Conservation (phyloP, 2,797 vertebrate species). For the Gambusia yucatana region DNA sequence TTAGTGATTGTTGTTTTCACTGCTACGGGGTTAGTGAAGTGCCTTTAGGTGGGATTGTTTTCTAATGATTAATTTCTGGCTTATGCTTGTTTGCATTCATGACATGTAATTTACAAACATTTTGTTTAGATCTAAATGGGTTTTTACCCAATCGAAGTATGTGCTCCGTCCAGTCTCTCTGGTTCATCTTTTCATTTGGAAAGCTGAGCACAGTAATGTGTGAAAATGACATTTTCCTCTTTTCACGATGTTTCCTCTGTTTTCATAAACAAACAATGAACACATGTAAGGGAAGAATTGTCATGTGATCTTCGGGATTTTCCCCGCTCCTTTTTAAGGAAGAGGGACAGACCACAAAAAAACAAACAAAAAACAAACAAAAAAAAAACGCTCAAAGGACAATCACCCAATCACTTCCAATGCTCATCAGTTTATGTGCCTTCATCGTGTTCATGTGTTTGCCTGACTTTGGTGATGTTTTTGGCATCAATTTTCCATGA, state of each 20-base stretch:
- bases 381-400: not conserved
- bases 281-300: slow-evolving; percentile 39
- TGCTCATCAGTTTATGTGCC: slow-evolving; percentile 83
- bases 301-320: slow-evolving; percentile 29
- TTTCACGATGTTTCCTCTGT: slow-evolving; percentile 10
- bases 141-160: slow-evolving; percentile 28
- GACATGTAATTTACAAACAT: slow-evolving; percentile 31
- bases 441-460: slow-evolving; percentile 86
- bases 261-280: slow-evolving; percentile 37
- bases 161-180: slow-evolving; percentile 14
- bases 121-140: slow-evolving; percentile 11
- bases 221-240: slow-evolving; percentile 15
- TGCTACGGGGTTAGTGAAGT: slow-evolving; percentile 52
- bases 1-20: slow-evolving; percentile 33
- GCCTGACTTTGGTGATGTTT: slow-evolving; percentile 60
- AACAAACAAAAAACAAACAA: not conserved
- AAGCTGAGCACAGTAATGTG: slow-evolving; percentile 14
- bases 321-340: slow-evolving; percentile 5
- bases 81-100: slow-evolving; percentile 40
- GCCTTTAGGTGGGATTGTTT: slow-evolving; percentile 60
- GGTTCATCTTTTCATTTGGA: slow-evolving; percentile 4
- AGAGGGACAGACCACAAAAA: slow-evolving; percentile 4
- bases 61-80: slow-evolving; percentile 17
- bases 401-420: slow-evolving; percentile 10
- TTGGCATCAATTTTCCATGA: slow-evolving; percentile 77